Evolutionary conservation across 2,888 invertebrate species (phyloP), one percentile per base, ranked within the genome.

Genomic region (Eilema griseolum): DNA sequence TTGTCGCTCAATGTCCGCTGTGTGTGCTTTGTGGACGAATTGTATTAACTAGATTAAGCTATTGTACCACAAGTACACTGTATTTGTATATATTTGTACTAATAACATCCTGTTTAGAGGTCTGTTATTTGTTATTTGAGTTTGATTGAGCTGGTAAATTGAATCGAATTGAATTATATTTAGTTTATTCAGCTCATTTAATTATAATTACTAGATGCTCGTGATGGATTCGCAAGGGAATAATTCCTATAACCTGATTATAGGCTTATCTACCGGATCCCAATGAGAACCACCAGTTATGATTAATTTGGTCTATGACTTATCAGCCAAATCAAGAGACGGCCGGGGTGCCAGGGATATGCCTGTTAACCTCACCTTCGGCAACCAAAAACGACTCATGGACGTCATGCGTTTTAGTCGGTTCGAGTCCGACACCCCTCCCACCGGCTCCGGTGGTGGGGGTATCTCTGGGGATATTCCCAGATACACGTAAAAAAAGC

Each of bases 31-130:
- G 79, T 81, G 67, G 37, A 76, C 74, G 76, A 78, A 83, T 83
- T 84, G 77, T 78, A 77, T 73, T 76, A 81, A 84, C 73, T 70
- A 79, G 75, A 86, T 86, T 83, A 84, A 79, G 74, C 78, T 73
- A 74, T 82, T 82, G 82, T 82, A 67, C 64, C 72, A 60, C 69
- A 70, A 73, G 69, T 72, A 71, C 26, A 46, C 61, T 61, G 10
- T 72, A 72, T 72, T 72, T 75, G 74, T 70, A 46, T 70, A 67
- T 70, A 74, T 69, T 74, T 74, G n/a, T 52, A 62, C 71, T 73
- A 67, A 68, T 71, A 66, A 77, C 82, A 76, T 82, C 80, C 82
- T 70, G 73, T 80, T 76, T 71, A 61, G n/a, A 62, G 23, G n/a
- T 62, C 59, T 74, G 66, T 69, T 74, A 71, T 61, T 16, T 16